Evolutionary conservation across 2,888 invertebrate genomes (phyloP), one percentile per base, ranked within the genome.

Genomic region (Eupithecia subfuscata): DNA sequence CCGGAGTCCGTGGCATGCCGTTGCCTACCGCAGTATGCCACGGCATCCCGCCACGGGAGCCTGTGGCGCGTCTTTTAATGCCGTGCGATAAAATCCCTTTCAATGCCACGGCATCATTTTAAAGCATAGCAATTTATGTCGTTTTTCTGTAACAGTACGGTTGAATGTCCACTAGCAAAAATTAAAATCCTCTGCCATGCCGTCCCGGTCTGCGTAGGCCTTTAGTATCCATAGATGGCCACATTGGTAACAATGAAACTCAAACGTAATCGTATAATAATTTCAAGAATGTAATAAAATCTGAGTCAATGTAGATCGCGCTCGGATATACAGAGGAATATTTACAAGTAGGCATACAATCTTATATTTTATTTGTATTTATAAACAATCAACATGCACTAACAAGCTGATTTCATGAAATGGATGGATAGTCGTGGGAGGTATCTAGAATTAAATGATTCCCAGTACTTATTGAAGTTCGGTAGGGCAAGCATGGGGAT

Each of bases 191-290:
- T n/a, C n/a, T n/a, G n/a, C n/a, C n/a, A n/a, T n/a, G n/a, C n/a
- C n/a, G n/a, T n/a, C n/a, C n/a, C n/a, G n/a, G n/a, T n/a, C n/a
- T n/a, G n/a, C n/a, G n/a, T n/a, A n/a, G n/a, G n/a, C n/a, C n/a
- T n/a, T n/a, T n/a, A n/a, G n/a, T n/a, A n/a, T 30, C 64, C 71
- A 69, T 75, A 72, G n/a, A 64, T 30, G 71, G 67, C 60, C 25
- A 25, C 60, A 25, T 25, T 22, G 60, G 12, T 8, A 56, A 56
- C 25, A 60, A 60, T 25, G 60, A 2, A 22, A 60, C 25, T 25
- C 60, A 12, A 60, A 60, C 60, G 60, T 22, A 56, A 12, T 12
- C 25, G 14, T 60, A 56, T 5, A 60, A 25, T 25, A 25, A 60
- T 25, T 60, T 25, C 60, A 25, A 25, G 22, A 25, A 25, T 3